A percentile compares a stretch with the other conserved stretches of the same genome.
phyloP scores from a whole-genome alignment of 2,113 vertebrate species.

The Laticauda colubrina region DNA sequence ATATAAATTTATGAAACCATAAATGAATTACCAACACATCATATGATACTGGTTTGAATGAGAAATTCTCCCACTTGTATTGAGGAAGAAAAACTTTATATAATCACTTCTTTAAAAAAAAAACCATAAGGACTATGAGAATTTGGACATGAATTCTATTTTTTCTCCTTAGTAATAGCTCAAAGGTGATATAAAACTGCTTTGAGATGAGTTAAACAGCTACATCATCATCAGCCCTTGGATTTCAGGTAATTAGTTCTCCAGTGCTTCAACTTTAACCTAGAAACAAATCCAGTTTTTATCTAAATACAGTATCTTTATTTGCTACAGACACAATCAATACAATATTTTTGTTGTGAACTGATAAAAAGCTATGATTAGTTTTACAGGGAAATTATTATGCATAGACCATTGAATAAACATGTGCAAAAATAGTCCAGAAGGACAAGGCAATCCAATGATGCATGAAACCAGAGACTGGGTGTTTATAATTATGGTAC shows the following conservation, averaged over 20 bases:
- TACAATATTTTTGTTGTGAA: rapidly evolving
- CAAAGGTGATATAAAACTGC: neutral
- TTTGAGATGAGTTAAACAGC: neutral
- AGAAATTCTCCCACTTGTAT: neutral
- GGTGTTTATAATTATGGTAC: neutral
- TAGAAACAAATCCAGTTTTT: neutral
- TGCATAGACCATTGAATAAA: neutral
- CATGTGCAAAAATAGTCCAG: neutral
- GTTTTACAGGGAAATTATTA: rapidly evolving
- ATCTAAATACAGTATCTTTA: rapidly evolving
- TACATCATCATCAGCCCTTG: neutral
- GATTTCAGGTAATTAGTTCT: neutral
- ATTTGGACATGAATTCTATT: neutral
- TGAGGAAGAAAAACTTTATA: rapidly evolving
- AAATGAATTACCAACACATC: neutral
- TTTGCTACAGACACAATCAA: neutral
- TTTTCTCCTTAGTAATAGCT: neutral
- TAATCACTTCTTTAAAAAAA: rapidly evolving
- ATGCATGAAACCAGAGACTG: neutral
- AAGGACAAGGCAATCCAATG: neutral
- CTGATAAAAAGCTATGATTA: neutral
- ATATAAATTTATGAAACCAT: neutral
- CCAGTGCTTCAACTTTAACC: neutral
- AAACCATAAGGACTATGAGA: neutral
- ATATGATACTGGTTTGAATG: neutral